Evolutionary conservation across 2,888 invertebrate genomes (phyloP), one percentile per base, ranked within the genome.

Genomic region (Heliconius aoede): DNA sequence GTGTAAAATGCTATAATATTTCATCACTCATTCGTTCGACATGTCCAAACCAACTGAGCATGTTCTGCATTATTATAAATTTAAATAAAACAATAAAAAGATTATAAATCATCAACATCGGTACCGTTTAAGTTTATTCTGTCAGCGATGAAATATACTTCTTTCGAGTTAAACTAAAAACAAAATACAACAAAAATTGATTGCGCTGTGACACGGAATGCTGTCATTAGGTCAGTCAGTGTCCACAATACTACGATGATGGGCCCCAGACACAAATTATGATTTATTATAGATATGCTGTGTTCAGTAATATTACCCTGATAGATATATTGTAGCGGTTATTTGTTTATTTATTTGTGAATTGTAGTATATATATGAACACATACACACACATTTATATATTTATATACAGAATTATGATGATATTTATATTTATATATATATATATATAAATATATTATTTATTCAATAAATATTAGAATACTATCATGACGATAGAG

Each of bases 221-320:
- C 76, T 26, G 73, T 77, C 81, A 78, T 81, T 81, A 81, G 77
- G 65, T 68, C 78, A 75, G 65, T 68, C 78, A 75, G 76, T 77
- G 78, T 77, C 78, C 72, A 78, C 69, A 74, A 80, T 81, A 82
- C 81, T 82, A 80, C 75, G 81, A 76, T 79, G 81, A 81, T 79
- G 75, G 74, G 76, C 72, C 68, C 58, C 76, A 74, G 72, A 69
- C 78, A 74, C 30, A 68, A 36, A 64, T 65, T 77, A 78, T 78
- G 79, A 81, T 79, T 79, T 78, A 80, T 80, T 75, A 75, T 78
- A 64, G 11, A 60, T n/a, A 76, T 11, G 36, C 24, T 51, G 15
- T 32, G n/a, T 55, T 69, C 55, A 30, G 30, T 69, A 69, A 69
- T 69, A 30, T 15, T 55, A 55, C 51, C 69, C 55, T 69, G 13